Evolutionary conservation across 2,797 vertebrate genomes (phyloP).

Genomic region (Pseudotriccus pelzelni): DNA sequence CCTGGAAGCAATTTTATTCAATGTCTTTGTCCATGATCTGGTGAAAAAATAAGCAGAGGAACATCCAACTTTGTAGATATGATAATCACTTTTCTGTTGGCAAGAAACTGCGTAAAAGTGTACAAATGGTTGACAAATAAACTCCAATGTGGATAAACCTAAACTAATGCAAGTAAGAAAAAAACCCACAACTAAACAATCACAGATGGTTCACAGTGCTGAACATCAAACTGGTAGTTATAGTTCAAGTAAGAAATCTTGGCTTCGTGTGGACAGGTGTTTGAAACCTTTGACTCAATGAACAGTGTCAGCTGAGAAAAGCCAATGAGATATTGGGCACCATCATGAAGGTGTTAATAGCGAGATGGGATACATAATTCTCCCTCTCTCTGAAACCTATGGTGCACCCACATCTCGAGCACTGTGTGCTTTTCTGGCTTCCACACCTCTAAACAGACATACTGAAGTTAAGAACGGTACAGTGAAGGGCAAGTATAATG

Average conservation of each 20-base stretch:
- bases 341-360: not conserved
- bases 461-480: not conserved
- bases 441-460: not conserved
- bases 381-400: not conserved
- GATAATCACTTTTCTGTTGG: not conserved
- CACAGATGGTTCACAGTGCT: not conserved
- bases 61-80: not conserved
- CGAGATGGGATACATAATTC: not conserved
- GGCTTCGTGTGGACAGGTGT: fast-evolving
- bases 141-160: not conserved
- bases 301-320: not conserved
- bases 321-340: not conserved
- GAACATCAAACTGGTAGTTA: not conserved
- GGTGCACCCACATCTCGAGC: not conserved
- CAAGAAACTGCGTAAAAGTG: not conserved
- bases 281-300: not conserved
- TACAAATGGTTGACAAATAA: not conserved
- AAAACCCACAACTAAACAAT: not conserved
- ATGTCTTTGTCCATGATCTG: not conserved
- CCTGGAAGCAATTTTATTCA: not conserved
- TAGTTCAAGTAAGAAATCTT: not conserved
- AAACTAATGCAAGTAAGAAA: not conserved
- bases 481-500: not conserved
- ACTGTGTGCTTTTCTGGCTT: not conserved
- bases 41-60: not conserved